A percentile compares a stretch with the other conserved stretches of the same genome.
phyloP scores from a whole-genome alignment of 2,888 invertebrate genomes.

The Drosophila trichaetosa region DNA sequence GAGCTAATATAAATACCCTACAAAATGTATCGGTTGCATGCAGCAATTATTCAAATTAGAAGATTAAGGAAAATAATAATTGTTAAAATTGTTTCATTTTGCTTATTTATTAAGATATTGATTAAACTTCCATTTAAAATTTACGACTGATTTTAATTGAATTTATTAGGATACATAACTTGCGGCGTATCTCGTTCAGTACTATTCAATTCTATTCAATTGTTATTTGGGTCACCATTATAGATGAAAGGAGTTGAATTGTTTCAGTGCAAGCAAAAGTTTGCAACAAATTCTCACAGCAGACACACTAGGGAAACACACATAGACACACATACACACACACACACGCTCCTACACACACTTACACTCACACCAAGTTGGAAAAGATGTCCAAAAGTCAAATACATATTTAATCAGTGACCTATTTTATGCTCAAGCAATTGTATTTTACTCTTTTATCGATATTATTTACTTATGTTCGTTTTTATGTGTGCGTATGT shows the following conservation, averaged over 20 bases:
- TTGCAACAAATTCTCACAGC: conserved; percentile 13
- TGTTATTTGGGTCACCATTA: conserved; percentile 50
- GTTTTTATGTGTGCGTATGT: neutral
- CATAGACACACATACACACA: conserved; percentile 5
- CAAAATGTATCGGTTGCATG: neutral
- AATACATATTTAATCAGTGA: conserved; percentile 43
- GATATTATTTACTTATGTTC: conserved; percentile 6
- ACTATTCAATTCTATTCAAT: conserved; percentile 36
- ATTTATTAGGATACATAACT: conserved; percentile 1
- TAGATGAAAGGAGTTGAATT: conserved; percentile 39
- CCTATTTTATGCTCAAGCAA: conserved; percentile 43
- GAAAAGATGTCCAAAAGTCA: conserved; percentile 34
- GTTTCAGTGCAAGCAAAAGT: conserved; percentile 6
- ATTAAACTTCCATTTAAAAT: neutral
- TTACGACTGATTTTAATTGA: neutral
- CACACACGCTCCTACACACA: neutral
- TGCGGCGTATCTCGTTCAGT: conserved; percentile 6
- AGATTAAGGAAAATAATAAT: neutral
- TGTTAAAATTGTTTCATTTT: neutral
- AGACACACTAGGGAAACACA: conserved; percentile 16
- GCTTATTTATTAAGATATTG: neutral
- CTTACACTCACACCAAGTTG: conserved; percentile 5
- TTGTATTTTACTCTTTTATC: conserved; percentile 30
- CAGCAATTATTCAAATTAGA: neutral
- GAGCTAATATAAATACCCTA: conserved; percentile 11